Conservation (phyloP, 2,888 invertebrate species). For the Bugula neritina region DNA sequence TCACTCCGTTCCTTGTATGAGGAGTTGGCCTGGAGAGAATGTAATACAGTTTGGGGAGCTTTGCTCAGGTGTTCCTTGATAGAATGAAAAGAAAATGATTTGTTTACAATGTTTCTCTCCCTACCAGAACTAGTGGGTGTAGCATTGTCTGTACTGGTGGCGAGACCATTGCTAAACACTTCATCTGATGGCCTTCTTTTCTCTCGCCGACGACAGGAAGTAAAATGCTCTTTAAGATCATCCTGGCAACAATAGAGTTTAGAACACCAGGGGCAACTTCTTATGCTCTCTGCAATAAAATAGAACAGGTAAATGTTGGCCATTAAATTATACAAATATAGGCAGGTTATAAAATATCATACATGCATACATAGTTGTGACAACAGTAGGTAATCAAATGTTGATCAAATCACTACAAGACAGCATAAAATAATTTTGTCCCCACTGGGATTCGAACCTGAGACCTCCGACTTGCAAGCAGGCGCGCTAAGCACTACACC, state of each 20-base stretch:
- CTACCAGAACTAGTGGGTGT: not conserved
- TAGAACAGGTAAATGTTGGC: too few relatives aligned
- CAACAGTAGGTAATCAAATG: too few relatives aligned
- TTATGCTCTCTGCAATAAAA: not conserved
- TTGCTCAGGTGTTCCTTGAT: not conserved
- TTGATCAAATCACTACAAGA: too few relatives aligned
- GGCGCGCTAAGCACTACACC: too few relatives aligned
- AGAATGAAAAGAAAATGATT: not conserved
- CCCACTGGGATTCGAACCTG: too few relatives aligned
- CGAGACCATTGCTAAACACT: not conserved
- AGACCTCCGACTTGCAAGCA: too few relatives aligned
- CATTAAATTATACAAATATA: too few relatives aligned
- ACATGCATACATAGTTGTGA: too few relatives aligned
- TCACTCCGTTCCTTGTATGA: not conserved
- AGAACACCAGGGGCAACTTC: slow-evolving; percentile 6
- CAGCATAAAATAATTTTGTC: too few relatives aligned
- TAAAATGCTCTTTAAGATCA: slow-evolving; percentile 11
- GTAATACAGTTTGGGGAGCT: not conserved
- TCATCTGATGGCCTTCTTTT: slow-evolving; percentile 10
- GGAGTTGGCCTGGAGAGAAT: not conserved
- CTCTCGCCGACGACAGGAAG: not conserved
- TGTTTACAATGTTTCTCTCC: not conserved
- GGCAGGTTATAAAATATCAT: too few relatives aligned
- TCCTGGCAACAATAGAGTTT: slow-evolving; percentile 17
- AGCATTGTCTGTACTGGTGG: not conserved